These are phyloP conservation scores for Uropsilus gracilis DNA, from an alignment of 2,113 vertebrate genomes.

Conservation along the genomic window DNA sequence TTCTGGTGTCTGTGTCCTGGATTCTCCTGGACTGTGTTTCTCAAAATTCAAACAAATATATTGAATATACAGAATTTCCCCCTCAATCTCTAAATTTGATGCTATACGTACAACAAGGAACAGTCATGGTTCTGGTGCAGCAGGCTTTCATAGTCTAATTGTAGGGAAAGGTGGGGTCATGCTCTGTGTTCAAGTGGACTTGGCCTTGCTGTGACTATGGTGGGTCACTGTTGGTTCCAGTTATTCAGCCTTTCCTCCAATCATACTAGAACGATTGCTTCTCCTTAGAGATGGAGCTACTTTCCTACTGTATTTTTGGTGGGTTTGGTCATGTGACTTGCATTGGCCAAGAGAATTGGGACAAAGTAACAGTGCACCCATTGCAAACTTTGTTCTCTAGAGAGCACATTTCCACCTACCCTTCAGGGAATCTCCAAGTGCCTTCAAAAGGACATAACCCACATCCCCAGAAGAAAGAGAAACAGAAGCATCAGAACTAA, in stretches of 20 bases:
- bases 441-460: neutral
- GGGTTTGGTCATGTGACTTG: neutral
- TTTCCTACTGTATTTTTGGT: neutral
- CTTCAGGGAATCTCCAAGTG: neutral
- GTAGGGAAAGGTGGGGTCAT: neutral
- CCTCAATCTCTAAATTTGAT: neutral
- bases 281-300: neutral
- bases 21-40: neutral
- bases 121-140: neutral
- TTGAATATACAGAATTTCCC: neutral
- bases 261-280: neutral
- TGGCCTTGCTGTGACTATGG: no score
- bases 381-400: neutral
- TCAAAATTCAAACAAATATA: constrained; percentile 8
- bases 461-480: neutral
- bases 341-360: neutral
- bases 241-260: neutral
- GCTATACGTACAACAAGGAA: neutral
- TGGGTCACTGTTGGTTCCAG: neutral
- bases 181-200: neutral
- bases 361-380: neutral
- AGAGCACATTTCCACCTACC: neutral
- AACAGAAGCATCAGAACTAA: neutral
- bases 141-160: neutral
- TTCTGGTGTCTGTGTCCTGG: neutral